These are phyloP conservation scores for Anseranas semipalmata DNA, from an alignment of 2,113 vertebrate species.

Conservation along the genomic window DNA sequence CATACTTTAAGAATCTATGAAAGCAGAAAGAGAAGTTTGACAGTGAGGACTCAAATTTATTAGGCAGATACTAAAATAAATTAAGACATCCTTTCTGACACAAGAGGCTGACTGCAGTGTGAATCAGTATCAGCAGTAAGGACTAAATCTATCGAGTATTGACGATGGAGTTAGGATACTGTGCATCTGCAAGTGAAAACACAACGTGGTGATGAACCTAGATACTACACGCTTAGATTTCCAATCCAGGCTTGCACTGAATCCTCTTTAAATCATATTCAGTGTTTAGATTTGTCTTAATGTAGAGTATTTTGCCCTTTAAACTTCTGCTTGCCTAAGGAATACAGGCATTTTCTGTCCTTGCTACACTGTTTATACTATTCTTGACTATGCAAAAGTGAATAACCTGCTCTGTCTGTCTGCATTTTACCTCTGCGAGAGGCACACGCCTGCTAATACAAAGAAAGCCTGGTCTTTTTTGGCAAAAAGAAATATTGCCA, in stretches of 20 bases:
- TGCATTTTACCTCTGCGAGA: no score
- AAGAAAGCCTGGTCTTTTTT: not conserved
- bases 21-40: not conserved
- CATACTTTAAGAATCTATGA: not conserved
- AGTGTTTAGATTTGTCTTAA: not conserved
- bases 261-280: not conserved
- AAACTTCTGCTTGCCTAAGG: not conserved
- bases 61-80: not conserved
- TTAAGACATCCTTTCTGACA: not conserved
- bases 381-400: fast-evolving
- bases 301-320: not conserved
- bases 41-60: not conserved
- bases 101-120: not conserved
- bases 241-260: not conserved
- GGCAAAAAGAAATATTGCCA: no score
- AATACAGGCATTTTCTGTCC: not conserved
- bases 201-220: not conserved
- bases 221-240: not conserved
- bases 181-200: not conserved
- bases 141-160: not conserved
- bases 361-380: fast-evolving
- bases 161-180: not conserved
- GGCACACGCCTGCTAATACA: not conserved
- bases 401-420: not conserved
- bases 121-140: not conserved